Conservation (phyloP, 2,113 vertebrate species). For the Pollimyrus isidori region DNA sequence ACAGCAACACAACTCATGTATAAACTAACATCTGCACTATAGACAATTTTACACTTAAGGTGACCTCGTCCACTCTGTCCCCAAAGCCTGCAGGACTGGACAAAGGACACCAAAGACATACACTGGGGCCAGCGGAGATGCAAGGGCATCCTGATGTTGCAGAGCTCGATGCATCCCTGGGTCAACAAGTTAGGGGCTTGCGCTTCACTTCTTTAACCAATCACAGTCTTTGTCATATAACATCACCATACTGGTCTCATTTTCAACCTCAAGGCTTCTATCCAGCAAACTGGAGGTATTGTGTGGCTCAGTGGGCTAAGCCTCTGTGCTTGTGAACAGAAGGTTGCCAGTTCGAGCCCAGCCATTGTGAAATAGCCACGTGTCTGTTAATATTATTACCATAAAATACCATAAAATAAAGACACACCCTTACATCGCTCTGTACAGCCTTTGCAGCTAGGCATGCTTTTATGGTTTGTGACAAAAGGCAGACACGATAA, state of each 20-base stretch:
- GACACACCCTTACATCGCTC: background rate
- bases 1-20: background rate
- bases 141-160: background rate
- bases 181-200: background rate
- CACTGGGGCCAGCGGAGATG: background rate
- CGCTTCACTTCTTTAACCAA: background rate
- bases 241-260: background rate
- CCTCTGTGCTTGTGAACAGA: background rate
- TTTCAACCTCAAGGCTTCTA: background rate
- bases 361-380: background rate
- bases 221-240: background rate
- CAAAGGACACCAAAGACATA: background rate
- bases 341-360: background rate
- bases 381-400: background rate
- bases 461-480: background rate
- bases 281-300: background rate
- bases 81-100: background rate
- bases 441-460: background rate
- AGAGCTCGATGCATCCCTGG: background rate
- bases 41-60: background rate
- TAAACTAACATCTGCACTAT: background rate
- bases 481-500: background rate
- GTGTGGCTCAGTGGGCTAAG: background rate
- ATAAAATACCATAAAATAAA: background rate
- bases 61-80: background rate